These are phyloP conservation scores for Parelbella ahira DNA, from an alignment of 2,888 invertebrate species.

Conservation along the genomic window DNA sequence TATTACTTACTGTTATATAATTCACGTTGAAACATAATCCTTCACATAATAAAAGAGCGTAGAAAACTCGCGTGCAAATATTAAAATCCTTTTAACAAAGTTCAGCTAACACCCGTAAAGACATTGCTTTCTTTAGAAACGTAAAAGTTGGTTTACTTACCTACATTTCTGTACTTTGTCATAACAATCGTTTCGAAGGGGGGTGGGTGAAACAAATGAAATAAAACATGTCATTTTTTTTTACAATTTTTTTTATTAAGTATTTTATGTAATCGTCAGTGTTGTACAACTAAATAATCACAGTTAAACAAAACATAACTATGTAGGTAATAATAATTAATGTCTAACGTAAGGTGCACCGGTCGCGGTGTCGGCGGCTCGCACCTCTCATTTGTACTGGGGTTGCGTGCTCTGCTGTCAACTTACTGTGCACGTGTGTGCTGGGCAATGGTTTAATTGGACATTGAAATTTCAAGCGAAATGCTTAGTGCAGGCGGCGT, in stretches of 20 bases:
- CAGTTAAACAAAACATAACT: slow-evolving; percentile 81
- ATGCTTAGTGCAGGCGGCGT: slow-evolving; percentile 14
- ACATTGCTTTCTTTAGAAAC: no score
- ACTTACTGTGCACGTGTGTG: slow-evolving; percentile 33
- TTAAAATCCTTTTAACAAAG: no score
- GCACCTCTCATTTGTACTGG: slow-evolving; percentile 60
- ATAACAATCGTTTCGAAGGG: no score
- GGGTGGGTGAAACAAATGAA: slow-evolving; percentile 31
- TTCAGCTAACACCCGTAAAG: no score
- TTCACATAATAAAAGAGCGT: no score
- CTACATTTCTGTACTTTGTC: no score
- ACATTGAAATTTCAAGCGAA: slow-evolving; percentile 16
- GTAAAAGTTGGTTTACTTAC: no score
- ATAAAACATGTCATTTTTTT: slow-evolving; percentile 49
- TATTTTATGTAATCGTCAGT: slow-evolving; percentile 80
- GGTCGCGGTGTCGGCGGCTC: slow-evolving; percentile 30
- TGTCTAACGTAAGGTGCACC: slow-evolving; percentile 61
- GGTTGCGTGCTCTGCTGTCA: slow-evolving; percentile 68
- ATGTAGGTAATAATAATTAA: slow-evolving; percentile 57
- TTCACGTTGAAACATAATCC: no score
- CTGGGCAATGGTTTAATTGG: slow-evolving; percentile 5
- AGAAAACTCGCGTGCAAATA: no score
- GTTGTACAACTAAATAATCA: slow-evolving; percentile 83
- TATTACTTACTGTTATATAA: no score
- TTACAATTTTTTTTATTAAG: slow-evolving; percentile 66